phyloP scores from a whole-genome alignment of 1,140 invertebrate genomes.

The Papilio xuthus region DNA sequence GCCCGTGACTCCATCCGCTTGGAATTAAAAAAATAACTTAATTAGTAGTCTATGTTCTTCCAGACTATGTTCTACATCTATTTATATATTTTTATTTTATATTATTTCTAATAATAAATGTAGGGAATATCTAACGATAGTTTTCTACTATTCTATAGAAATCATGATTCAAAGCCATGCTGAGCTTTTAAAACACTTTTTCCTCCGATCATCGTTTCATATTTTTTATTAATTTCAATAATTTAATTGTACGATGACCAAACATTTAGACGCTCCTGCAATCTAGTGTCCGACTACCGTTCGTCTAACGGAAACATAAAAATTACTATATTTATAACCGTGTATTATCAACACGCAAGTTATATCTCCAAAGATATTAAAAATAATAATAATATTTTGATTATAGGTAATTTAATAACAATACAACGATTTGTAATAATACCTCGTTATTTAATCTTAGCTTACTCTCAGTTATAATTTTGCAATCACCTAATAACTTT shows the following conservation, averaged over 20 bases:
- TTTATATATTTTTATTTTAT: too few species aligned
- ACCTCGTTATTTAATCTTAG: too few species aligned
- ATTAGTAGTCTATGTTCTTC: too few species aligned
- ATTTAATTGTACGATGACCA: background rate
- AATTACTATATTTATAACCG: constrained; percentile 26
- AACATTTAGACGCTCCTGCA: background rate
- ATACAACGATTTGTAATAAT: background rate
- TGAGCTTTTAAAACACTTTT: background rate
- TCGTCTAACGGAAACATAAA: constrained; percentile 25
- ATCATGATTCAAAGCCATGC: background rate
- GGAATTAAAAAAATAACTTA: too few species aligned
- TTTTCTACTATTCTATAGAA: too few species aligned
- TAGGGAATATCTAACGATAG: too few species aligned
- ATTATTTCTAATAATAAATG: too few species aligned
- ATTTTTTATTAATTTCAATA: background rate
- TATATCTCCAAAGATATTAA: constrained; percentile 21
- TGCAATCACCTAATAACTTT: too few species aligned
- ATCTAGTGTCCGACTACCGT: constrained; percentile 15
- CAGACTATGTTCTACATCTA: too few species aligned
- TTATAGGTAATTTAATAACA: background rate
- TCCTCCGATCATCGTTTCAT: too few species aligned
- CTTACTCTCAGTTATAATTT: background rate
- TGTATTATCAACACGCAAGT: constrained; percentile 26
- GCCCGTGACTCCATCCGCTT: too few species aligned
- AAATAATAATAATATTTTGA: background rate